These are phyloP conservation scores for Amorpha juglandis DNA, from an alignment of 2,888 invertebrate genomes.

Conservation along the genomic window DNA sequence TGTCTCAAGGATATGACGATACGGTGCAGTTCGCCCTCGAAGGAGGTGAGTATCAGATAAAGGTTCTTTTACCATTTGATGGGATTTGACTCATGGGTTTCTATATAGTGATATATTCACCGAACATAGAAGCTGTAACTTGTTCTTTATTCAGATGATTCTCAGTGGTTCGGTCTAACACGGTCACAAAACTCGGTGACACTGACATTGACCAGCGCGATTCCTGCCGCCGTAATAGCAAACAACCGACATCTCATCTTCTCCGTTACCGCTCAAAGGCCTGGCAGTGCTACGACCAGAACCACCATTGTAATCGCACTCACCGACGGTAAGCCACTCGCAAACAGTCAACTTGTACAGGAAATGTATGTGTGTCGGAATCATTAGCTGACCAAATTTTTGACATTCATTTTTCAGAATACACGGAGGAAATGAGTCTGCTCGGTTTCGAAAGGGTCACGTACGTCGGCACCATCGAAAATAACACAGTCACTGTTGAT, in stretches of 20 bases:
- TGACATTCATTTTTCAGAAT: background rate
- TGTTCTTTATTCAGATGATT: background rate
- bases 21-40: constrained; percentile 41
- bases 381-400: background rate
- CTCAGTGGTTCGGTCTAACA: constrained; percentile 40
- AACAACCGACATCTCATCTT: constrained; percentile 43
- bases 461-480: background rate
- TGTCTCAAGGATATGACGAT: constrained; percentile 40
- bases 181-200: constrained; percentile 33
- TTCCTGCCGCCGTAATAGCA: constrained; percentile 39
- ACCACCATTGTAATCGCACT: constrained; percentile 42
- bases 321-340: constrained; percentile 31
- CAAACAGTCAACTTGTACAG: background rate
- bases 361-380: background rate
- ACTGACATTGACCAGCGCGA: constrained; percentile 31
- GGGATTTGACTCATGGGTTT: background rate
- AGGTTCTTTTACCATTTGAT: background rate
- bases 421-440: background rate
- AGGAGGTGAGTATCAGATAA: constrained; percentile 39
- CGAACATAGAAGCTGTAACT: background rate
- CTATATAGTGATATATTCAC: background rate
- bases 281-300: constrained; percentile 34
- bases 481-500: background rate
- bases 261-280: constrained; percentile 37
- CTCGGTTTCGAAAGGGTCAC: constrained; percentile 7